Conservation (phyloP, 2,797 vertebrate genomes). For the Pseudomugil gertrudae region DNA sequence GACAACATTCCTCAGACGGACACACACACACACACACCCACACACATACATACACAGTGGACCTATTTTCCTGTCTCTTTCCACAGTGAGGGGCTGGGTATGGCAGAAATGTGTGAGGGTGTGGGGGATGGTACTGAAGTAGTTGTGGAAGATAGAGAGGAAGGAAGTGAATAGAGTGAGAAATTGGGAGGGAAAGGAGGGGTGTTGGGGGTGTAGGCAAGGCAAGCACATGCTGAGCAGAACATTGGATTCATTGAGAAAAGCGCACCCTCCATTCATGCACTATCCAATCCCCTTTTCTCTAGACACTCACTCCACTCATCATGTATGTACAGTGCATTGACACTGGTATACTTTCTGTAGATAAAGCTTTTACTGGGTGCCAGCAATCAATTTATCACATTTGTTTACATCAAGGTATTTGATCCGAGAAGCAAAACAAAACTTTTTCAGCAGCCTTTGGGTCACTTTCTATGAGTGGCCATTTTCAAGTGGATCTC, state of each 20-base stretch:
- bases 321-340: slow-evolving; percentile 52
- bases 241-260: slow-evolving; percentile 83
- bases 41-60: slow-evolving; percentile 36
- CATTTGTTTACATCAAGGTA: slow-evolving; percentile 2
- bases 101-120: slow-evolving; percentile 70
- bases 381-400: background rate
- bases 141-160: slow-evolving; percentile 73
- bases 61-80: slow-evolving; percentile 67
- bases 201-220: slow-evolving; percentile 69
- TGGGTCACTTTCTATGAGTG: slow-evolving; percentile 20
- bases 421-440: background rate
- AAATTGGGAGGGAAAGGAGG: slow-evolving; percentile 66
- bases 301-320: slow-evolving; percentile 33
- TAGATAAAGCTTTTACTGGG: background rate
- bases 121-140: slow-evolving; percentile 75
- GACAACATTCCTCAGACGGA: slow-evolving; percentile 49
- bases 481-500: slow-evolving; percentile 44
- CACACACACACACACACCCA: slow-evolving; percentile 20
- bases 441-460: slow-evolving; percentile 12
- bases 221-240: slow-evolving; percentile 83
- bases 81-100: slow-evolving; percentile 62
- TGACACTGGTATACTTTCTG: slow-evolving; percentile 11
- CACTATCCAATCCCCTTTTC: slow-evolving; percentile 49
- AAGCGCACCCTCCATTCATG: slow-evolving; percentile 75
- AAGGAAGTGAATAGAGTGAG: slow-evolving; percentile 80